Conservation (phyloP, 1,140 invertebrate species). For the Babylonia areolata region DNA sequence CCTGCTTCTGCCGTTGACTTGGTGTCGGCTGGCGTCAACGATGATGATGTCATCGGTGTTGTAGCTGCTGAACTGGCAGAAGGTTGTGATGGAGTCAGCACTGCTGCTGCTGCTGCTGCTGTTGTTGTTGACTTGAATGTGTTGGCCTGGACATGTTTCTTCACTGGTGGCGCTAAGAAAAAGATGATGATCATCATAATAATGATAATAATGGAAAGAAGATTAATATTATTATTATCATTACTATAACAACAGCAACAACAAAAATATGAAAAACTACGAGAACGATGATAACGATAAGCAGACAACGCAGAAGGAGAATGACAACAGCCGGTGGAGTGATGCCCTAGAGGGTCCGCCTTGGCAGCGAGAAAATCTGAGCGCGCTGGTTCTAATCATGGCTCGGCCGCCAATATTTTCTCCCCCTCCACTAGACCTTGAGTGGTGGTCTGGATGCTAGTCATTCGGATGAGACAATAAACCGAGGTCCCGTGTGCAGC, state of each 20-base stretch:
- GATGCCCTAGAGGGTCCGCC: too few species aligned
- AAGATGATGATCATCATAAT: not conserved
- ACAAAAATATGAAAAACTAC: not conserved
- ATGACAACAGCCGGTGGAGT: too few species aligned
- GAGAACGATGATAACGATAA: not conserved
- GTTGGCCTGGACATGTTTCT: not conserved
- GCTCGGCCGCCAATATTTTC: too few species aligned
- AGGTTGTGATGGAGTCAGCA: not conserved
- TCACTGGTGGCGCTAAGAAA: not conserved
- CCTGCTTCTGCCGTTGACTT: too few species aligned
- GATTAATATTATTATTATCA: not conserved
- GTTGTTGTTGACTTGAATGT: not conserved
- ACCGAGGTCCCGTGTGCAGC: too few species aligned
- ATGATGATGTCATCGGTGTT: not conserved
- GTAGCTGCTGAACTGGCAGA: not conserved
- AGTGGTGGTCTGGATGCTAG: too few species aligned
- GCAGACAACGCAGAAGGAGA: not conserved
- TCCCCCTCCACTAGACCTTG: too few species aligned
- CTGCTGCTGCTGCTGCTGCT: not conserved
- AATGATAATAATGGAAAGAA: not conserved
- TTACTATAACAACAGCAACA: too few species aligned
- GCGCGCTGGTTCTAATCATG: not conserved
- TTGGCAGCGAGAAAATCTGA: too few species aligned
- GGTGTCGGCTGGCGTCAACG: not conserved
- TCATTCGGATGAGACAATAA: too few species aligned